Evolutionary conservation across 2,113 vertebrate species (phyloP), one percentile per base, ranked within the genome.

Genomic region (Gavialis gangeticus): DNA sequence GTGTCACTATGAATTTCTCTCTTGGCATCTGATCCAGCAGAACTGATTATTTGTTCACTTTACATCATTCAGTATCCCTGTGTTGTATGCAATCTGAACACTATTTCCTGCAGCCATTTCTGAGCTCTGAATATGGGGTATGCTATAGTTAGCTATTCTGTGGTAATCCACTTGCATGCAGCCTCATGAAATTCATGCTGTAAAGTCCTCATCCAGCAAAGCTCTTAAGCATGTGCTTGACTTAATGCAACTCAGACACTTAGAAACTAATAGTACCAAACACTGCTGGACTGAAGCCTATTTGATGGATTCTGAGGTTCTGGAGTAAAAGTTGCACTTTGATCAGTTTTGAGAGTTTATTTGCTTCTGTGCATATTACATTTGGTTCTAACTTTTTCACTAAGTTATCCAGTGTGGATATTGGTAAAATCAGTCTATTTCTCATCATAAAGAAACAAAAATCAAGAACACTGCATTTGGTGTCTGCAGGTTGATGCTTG

Each of bases 221-320:
- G 3, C 28, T 1, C 5, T 3, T 0, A 21, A 1, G 3, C 6
- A 22, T 30, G 22, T 17, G 0, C 12, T 16, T 11, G 0, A 1
- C 1, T 1, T 9, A 1, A 22, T 11, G 15, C 19, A 37, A 34
- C 66, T 62, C 34, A 2, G 1, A 4, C 64, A 25, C 5, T 54
- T 30, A 10, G 1, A 2, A 2, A 25, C 10, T 18, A 22, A 25
- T 8, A 12, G 6, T 75, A 21, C 13, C 81, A 17, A 2, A 10
- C 2, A 3, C 46, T 73, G 34, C 34, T 14, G 75, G 55, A 1
- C 2, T 1, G 2, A 56, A 1, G 18, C 59, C 11, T 15, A 2
- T 27, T 55, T 27, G 46, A 1, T 12, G 17, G 2, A 63, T 1
- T 0, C 57, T 18, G 24, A 13, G n/a, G 55, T 92, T 75, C 89